These are phyloP conservation scores for Anoplophora glabripennis DNA, from an alignment of 1,140 invertebrate species.

Conservation along the genomic window DNA sequence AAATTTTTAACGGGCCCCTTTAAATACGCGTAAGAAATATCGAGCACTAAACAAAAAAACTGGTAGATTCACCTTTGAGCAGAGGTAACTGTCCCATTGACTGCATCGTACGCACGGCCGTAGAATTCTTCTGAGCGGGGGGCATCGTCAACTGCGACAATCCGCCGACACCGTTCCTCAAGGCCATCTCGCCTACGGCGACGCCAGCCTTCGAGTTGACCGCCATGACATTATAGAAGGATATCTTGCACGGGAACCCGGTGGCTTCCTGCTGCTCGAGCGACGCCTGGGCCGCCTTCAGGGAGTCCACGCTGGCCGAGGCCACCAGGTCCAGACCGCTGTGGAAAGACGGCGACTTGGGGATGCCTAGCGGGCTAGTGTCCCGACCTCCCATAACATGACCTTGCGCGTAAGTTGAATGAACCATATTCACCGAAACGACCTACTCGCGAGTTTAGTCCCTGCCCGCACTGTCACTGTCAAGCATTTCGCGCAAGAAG, in stretches of 20 bases:
- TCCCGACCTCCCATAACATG: conserved; percentile 55
- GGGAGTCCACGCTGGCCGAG: conserved; percentile 52
- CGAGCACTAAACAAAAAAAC: neutral
- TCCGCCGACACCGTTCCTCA: neutral
- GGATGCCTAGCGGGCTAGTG: conserved; percentile 63
- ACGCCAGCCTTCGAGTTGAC: conserved; percentile 1
- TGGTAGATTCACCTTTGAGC: conserved; percentile 26
- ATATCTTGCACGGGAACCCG: conserved; percentile 8
- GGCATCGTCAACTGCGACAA: conserved; percentile 3
- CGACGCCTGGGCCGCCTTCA: conserved; percentile 45
- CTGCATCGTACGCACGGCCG: conserved; percentile 25
- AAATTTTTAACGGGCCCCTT: too few relatives aligned
- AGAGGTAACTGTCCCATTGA: conserved; percentile 21
- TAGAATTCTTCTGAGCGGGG: conserved; percentile 20
- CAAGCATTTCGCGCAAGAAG: neutral
- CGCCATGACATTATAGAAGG: neutral
- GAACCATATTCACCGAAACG: conserved; percentile 44
- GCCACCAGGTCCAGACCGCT: conserved; percentile 75
- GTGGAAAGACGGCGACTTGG: conserved; percentile 81
- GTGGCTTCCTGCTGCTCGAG: neutral
- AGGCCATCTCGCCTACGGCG: neutral
- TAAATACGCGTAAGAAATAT: too few relatives aligned
- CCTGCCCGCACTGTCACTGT: neutral
- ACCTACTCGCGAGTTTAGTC: conserved; percentile 16
- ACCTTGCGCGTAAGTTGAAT: conserved; percentile 53